A percentile compares a stretch with the other conserved stretches of the same genome.
Evolutionary conservation across 30 jellyfish, hydroid and myxozoan genomes (phyloP).

Genomic region (Turritopsis rubra): DNA sequence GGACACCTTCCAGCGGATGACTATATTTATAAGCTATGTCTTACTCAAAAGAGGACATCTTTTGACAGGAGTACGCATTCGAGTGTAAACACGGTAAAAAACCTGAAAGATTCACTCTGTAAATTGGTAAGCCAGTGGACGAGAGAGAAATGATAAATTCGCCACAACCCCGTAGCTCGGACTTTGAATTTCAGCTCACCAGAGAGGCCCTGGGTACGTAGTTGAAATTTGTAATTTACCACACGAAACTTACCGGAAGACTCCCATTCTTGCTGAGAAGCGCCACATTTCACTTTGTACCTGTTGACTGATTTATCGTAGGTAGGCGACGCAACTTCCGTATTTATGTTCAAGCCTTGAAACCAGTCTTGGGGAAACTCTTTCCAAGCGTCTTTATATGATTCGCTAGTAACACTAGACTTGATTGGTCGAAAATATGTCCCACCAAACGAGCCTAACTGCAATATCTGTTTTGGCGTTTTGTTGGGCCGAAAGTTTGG

Average conservation of each 20-base stretch:
- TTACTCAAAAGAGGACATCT: no score
- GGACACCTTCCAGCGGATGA: no score
- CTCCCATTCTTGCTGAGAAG: slow-evolving; percentile 42
- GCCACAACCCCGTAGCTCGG: no score
- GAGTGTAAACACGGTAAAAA: no score
- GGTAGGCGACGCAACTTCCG: slow-evolving; percentile 23
- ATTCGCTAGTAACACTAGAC: slow-evolving; percentile 33
- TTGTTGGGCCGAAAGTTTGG: slow-evolving; percentile 35
- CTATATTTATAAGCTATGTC: no score
- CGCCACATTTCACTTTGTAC: slow-evolving; percentile 44
- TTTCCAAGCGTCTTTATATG: slow-evolving; percentile 33
- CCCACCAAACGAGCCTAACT: slow-evolving; percentile 42
- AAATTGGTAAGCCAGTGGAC: no score
- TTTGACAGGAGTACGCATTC: no score
- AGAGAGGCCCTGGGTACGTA: no score
- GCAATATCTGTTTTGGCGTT: slow-evolving; percentile 38
- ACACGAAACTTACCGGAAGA: slow-evolving; percentile 15
- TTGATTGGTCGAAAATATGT: slow-evolving; percentile 34
- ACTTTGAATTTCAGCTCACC: no score
- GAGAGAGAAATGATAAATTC: no score
- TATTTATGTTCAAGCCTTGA: slow-evolving; percentile 6
- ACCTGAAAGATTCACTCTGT: no score
- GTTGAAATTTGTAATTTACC: neutral
- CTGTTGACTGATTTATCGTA: slow-evolving; percentile 19
- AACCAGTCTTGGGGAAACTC: slow-evolving; percentile 39